Conservation (phyloP, 2,113 vertebrate species). For the Climacteris rufus region DNA sequence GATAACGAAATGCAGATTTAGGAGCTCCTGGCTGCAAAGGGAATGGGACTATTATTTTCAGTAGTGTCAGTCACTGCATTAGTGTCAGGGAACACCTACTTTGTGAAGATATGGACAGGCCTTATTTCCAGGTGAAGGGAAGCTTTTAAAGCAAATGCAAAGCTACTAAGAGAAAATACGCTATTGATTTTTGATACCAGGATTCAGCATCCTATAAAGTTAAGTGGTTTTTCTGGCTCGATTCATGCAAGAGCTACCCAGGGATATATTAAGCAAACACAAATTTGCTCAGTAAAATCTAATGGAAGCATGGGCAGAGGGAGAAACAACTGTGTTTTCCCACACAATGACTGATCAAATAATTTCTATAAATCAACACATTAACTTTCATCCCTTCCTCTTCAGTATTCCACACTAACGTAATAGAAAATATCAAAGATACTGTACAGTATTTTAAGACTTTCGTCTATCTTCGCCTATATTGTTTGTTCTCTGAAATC, state of each 20-base stretch:
- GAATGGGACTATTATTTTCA: slow-evolving; percentile 53
- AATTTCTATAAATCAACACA: neutral
- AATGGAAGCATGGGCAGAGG: neutral
- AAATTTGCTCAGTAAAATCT: neutral
- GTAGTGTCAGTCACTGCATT: slow-evolving; percentile 50
- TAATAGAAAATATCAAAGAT: neutral
- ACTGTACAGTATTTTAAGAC: neutral
- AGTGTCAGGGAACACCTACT: slow-evolving; percentile 42
- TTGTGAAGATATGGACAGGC: neutral
- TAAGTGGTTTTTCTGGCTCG: slow-evolving; percentile 52
- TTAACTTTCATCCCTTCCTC: neutral
- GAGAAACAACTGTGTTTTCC: neutral
- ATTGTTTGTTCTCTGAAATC: neutral
- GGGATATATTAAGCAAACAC: neutral
- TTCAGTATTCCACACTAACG: neutral
- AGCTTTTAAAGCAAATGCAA: slow-evolving; percentile 56
- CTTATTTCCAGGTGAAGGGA: slow-evolving; percentile 47
- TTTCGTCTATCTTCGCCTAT: neutral
- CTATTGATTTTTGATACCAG: slow-evolving; percentile 58
- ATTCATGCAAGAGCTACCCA: neutral
- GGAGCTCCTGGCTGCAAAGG: slow-evolving; percentile 21
- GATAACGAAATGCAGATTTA: slow-evolving; percentile 62
- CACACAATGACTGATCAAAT: neutral
- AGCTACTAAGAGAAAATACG: slow-evolving; percentile 18
- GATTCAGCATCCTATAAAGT: slow-evolving; percentile 47